A percentile compares a stretch with the other conserved stretches of the same genome.
These are phyloP conservation scores for Lasioglossum vierecki DNA, from an alignment of 2,888 invertebrate genomes.

Conservation along the genomic window DNA sequence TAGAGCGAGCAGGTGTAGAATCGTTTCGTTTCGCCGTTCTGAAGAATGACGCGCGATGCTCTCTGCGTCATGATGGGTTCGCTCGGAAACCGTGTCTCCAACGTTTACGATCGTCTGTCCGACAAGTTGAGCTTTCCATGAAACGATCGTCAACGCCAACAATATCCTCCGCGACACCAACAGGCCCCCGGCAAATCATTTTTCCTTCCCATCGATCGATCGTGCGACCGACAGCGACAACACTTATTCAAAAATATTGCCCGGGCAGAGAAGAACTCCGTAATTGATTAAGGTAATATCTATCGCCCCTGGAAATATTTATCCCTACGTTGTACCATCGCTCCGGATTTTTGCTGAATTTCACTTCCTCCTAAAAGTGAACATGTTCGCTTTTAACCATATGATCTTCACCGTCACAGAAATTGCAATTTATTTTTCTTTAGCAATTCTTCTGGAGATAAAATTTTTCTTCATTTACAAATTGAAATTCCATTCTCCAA, in stretches of 20 bases:
- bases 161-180: background rate
- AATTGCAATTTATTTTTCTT: background rate
- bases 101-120: conserved; percentile 59
- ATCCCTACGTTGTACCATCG: background rate
- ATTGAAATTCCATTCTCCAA: too few species aligned
- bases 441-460: background rate
- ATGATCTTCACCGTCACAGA: background rate
- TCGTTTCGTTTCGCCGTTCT: conserved; percentile 62
- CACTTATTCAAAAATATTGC: conserved; percentile 4
- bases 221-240: background rate
- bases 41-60: conserved; percentile 59
- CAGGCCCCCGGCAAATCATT: background rate
- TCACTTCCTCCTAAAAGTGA: background rate
- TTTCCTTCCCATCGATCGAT: background rate
- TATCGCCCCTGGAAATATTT: background rate
- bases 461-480: background rate
- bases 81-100: conserved; percentile 19
- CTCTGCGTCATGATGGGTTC: conserved; percentile 32
- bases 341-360: background rate
- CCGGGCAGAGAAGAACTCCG: background rate
- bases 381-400: background rate
- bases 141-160: conserved; percentile 13
- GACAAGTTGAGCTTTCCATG: conserved; percentile 43
- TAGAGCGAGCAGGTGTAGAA: conserved; percentile 62
- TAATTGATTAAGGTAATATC: background rate